phyloP scores from a whole-genome alignment of 2,888 invertebrate genomes.

The Rhagonycha fulva region DNA sequence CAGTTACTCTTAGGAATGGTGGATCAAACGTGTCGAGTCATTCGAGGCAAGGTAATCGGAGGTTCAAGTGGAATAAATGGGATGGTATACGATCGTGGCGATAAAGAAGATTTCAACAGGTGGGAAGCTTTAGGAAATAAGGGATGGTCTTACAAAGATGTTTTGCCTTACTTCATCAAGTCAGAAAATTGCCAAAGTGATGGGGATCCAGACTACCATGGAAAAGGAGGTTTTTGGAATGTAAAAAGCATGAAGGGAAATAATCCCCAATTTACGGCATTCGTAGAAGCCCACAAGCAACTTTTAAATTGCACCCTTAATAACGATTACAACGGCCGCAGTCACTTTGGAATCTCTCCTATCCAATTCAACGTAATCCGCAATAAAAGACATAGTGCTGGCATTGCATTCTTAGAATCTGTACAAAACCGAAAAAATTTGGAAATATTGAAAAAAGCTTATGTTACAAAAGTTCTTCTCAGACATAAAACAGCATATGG shows the following conservation, averaged over 20 bases:
- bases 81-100: constrained; percentile 57
- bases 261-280: constrained; percentile 50
- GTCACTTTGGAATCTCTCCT: constrained; percentile 64
- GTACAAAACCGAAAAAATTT: constrained; percentile 70
- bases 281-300: constrained; percentile 66
- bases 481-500: not conserved
- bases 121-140: constrained; percentile 29
- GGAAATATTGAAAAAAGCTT: constrained; percentile 69
- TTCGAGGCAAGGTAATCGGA: constrained; percentile 57
- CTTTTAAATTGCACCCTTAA: constrained; percentile 66
- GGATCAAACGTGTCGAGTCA: not conserved
- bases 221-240: not conserved
- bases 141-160: constrained; percentile 63
- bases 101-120: constrained; percentile 48
- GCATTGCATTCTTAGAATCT: constrained; percentile 63
- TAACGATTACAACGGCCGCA: constrained; percentile 68
- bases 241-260: not conserved
- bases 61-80: constrained; percentile 57
- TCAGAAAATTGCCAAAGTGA: constrained; percentile 37
- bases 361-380: constrained; percentile 68
- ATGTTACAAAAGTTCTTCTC: constrained; percentile 58
- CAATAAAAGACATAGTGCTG: constrained; percentile 62
- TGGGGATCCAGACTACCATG: not conserved
- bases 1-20: constrained; percentile 1
- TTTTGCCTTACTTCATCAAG: constrained; percentile 56